Evolutionary conservation across 2,888 invertebrate species (phyloP).

Genomic region (Thyatira batis): DNA sequence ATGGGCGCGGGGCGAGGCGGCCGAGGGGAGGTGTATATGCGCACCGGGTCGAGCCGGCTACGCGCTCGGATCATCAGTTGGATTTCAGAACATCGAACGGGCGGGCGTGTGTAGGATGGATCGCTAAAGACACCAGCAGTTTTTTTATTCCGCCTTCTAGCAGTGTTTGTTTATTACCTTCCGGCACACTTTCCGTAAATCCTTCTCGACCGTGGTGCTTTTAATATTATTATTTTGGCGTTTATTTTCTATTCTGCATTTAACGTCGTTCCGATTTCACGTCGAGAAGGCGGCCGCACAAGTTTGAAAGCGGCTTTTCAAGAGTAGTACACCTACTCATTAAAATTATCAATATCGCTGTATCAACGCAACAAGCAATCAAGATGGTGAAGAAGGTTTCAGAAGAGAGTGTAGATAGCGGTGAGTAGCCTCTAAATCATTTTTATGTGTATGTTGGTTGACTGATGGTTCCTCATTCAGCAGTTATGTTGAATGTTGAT

Average conservation of each 20-base stretch:
- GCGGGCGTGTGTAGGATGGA: conserved; percentile 82
- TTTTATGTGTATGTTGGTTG: conserved; percentile 6
- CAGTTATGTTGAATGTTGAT: conserved; percentile 18
- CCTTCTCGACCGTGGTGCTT: conserved; percentile 80
- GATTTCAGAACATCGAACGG: conserved; percentile 82
- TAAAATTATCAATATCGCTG: conserved; percentile 66
- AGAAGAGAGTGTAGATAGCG: conserved; percentile 81
- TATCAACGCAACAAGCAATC: conserved; percentile 70
- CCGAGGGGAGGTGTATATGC: conserved; percentile 38
- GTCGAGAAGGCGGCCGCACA: conserved; percentile 79
- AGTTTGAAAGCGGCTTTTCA: conserved; percentile 81
- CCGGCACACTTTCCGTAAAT: conserved; percentile 73
- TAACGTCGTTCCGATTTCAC: conserved; percentile 78
- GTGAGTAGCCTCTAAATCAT: conserved; percentile 55
- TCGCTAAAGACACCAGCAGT: conserved; percentile 82
- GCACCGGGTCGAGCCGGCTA: conserved; percentile 50
- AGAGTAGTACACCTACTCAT: conserved; percentile 78
- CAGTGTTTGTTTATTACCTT: conserved; percentile 80
- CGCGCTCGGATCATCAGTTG: conserved; percentile 67
- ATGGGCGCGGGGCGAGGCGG: conserved; percentile 20
- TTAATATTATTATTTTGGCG: conserved; percentile 59
- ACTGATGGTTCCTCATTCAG: conserved; percentile 12
- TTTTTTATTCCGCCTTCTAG: conserved; percentile 83
- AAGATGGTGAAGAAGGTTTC: conserved; percentile 82
- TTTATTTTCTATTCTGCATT: conserved; percentile 62